These are phyloP conservation scores for Sapajus apella DNA, from an alignment of 2,113 vertebrate species.

Conservation along the genomic window DNA sequence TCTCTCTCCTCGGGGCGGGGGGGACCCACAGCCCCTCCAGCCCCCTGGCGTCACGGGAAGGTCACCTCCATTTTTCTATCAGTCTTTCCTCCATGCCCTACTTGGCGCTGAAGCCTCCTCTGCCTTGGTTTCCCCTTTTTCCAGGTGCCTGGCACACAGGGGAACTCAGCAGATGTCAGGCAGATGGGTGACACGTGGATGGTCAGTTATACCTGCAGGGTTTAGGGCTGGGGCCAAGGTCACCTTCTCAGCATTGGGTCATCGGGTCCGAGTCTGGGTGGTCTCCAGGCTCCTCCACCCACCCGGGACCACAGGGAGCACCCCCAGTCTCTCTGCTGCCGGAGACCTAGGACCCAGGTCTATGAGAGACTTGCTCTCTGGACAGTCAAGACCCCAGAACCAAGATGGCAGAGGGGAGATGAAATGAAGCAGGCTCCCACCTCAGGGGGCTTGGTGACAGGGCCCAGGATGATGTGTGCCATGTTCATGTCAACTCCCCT, in stretches of 20 bases:
- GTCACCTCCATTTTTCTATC: not conserved
- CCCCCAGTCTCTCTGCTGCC: not conserved
- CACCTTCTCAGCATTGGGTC: not conserved
- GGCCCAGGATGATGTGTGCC: not conserved
- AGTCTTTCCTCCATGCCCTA: not conserved
- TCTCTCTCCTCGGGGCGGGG: not conserved
- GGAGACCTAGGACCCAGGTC: not conserved
- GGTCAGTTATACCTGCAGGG: accelerated
- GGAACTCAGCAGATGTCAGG: not conserved
- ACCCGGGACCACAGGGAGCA: not conserved
- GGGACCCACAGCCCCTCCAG: not conserved
- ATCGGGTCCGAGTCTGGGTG: not conserved
- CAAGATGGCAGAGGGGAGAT: too few species aligned
- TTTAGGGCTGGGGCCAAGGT: accelerated
- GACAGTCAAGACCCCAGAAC: not conserved
- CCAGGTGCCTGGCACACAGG: accelerated
- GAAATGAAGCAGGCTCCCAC: not conserved
- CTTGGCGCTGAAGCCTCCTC: not conserved
- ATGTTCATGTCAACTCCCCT: not conserved
- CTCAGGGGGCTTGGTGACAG: not conserved
- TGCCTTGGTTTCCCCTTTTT: not conserved
- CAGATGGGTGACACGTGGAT: accelerated
- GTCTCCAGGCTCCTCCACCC: not conserved
- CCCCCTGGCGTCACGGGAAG: accelerated
- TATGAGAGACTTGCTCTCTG: not conserved